A percentile compares a stretch with the other conserved stretches of the same genome.
Evolutionary conservation across 2,113 vertebrate species (phyloP).

Genomic region (Bos taurus): DNA sequence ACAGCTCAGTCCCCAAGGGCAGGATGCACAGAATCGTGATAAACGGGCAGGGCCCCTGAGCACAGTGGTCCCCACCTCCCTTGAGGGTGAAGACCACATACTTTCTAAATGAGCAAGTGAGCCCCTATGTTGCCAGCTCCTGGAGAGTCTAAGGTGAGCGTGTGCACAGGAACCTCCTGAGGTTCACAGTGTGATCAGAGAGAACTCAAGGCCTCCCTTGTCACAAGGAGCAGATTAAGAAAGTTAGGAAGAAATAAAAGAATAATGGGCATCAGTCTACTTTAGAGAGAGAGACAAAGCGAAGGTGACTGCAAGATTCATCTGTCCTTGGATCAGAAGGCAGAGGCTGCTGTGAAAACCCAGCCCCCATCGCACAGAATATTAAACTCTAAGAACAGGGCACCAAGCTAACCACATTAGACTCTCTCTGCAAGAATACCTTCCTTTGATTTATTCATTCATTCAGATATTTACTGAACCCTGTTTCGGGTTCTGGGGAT

Average conservation of each 20-base stretch:
- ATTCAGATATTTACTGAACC: not conserved
- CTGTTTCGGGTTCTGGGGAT: not conserved
- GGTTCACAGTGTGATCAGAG: not conserved
- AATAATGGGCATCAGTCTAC: not conserved
- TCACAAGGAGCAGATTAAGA: not conserved
- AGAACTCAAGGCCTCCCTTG: not conserved
- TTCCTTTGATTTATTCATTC: not conserved
- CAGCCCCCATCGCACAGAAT: accelerated
- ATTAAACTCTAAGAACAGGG: not conserved
- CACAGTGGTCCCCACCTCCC: not conserved
- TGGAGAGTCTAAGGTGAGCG: not conserved
- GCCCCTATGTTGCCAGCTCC: not conserved
- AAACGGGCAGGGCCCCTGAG: not conserved
- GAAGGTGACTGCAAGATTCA: not conserved
- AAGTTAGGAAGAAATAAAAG: not conserved
- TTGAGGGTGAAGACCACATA: not conserved
- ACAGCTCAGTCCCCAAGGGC: not conserved
- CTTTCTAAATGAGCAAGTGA: not conserved
- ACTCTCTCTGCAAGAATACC: not conserved
- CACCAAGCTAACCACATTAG: not conserved
- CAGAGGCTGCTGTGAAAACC: not conserved
- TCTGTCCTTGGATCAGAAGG: not conserved
- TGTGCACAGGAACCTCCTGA: not conserved
- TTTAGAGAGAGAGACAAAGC: not conserved
- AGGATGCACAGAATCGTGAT: accelerated